phyloP scores from a whole-genome alignment of 1,140 invertebrate genomes.

The Frieseomelitta varia region DNA sequence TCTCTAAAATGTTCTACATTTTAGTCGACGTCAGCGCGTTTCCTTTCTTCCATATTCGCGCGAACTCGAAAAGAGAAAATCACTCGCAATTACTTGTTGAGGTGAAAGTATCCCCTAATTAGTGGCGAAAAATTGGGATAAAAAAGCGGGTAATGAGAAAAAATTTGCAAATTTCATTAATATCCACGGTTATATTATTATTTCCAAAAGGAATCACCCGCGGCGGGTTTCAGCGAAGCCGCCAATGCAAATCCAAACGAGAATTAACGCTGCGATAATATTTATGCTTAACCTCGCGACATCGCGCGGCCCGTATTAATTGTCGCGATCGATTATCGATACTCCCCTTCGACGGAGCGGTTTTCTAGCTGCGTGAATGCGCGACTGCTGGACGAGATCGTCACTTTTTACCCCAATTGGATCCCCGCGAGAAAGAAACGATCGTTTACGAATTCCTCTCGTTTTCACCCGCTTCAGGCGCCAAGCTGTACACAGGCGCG shows the following conservation, averaged over 20 bases:
- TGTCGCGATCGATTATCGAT: constrained; percentile 35
- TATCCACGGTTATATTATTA: neutral
- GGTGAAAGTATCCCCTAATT: too few relatives aligned
- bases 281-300: too few relatives aligned
- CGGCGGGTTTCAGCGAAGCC: too few relatives aligned
- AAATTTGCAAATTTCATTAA: neutral
- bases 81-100: neutral
- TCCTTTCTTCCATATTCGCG: neutral
- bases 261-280: too few relatives aligned
- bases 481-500: neutral
- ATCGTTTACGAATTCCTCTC: constrained; percentile 25
- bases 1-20: too few relatives aligned
- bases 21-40: too few relatives aligned
- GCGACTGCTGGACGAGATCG: neutral
- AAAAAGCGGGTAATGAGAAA: neutral
- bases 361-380: neutral
- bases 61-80: neutral
- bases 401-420: neutral
- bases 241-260: too few relatives aligned
- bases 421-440: neutral
- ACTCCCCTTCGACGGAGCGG: neutral
- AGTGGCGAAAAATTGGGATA: too few relatives aligned
- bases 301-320: constrained; percentile 19
- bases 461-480: neutral
- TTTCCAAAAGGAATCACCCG: neutral